Conservation (phyloP, 2,113 vertebrate genomes). For the Lepus americanus region DNA sequence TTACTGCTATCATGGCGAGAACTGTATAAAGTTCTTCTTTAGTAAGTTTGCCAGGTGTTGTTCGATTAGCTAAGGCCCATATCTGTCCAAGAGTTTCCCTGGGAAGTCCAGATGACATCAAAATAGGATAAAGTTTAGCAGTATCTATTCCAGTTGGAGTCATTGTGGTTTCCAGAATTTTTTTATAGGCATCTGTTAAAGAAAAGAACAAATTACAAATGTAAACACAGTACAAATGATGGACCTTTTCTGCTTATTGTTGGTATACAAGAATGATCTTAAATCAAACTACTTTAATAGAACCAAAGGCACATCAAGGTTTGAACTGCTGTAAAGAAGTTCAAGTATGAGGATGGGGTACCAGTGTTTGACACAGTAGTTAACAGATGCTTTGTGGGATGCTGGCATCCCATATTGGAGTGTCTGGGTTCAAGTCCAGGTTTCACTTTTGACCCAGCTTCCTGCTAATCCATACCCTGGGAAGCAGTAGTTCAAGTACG, state of each 20-base stretch:
- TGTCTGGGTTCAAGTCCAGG: no score
- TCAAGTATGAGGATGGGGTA: not conserved
- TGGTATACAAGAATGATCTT: slow-evolving; percentile 54
- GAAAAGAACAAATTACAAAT: slow-evolving; percentile 75
- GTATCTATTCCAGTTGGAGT: slow-evolving; percentile 97
- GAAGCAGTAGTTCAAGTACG: no score
- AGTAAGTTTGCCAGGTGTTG: slow-evolving; percentile 97
- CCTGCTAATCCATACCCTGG: no score
- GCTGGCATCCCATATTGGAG: no score
- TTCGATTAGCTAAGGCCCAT: slow-evolving; percentile 97
- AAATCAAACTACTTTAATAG: slow-evolving; percentile 36
- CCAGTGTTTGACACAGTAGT: no score
- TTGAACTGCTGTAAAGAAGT: not conserved
- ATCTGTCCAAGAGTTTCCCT: slow-evolving; percentile 98
- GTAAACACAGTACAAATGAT: slow-evolving; percentile 17
- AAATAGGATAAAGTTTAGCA: slow-evolving; percentile 97
- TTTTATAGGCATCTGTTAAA: slow-evolving; percentile 95
- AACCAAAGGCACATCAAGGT: not conserved
- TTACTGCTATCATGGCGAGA: slow-evolving; percentile 95
- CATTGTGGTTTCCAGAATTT: slow-evolving; percentile 95
- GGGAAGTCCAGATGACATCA: slow-evolving; percentile 98
- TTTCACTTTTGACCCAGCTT: no score
- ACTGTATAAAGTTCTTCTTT: slow-evolving; percentile 98
- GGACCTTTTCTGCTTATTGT: not conserved
- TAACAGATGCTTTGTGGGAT: no score